A percentile compares a stretch with the other conserved stretches of the same genome.
phyloP scores from a whole-genome alignment of 2,113 vertebrate genomes.

The Arothron firmamentum region DNA sequence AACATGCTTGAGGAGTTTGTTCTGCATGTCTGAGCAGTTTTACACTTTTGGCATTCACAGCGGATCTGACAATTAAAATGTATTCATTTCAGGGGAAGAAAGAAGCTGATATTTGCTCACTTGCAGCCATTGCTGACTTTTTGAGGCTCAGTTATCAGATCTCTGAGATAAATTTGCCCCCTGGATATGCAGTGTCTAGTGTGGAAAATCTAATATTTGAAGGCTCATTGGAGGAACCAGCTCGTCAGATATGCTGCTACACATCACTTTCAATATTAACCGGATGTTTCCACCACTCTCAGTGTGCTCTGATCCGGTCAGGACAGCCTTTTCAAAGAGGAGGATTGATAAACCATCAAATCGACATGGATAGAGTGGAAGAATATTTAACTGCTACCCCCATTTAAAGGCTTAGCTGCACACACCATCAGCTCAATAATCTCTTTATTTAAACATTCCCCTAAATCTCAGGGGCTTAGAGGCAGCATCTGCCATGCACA shows the following conservation, averaged over 20 bases:
- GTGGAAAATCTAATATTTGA: constrained; percentile 47
- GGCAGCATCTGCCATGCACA: constrained; percentile 53
- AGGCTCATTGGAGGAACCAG: constrained; percentile 42
- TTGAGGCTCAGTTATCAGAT: constrained; percentile 48
- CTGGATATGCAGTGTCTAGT: constrained; percentile 33
- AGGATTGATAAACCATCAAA: constrained; percentile 61
- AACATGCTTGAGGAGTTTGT: neutral
- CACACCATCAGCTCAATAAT: constrained; percentile 58
- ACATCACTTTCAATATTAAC: constrained; percentile 42
- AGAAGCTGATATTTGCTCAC: constrained; percentile 27
- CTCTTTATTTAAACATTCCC: constrained; percentile 60
- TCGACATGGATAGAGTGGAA: constrained; percentile 54
- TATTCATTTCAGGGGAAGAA: constrained; percentile 22
- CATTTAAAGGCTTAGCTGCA: constrained; percentile 55
- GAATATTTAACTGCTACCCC: constrained; percentile 57
- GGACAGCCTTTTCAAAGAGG: constrained; percentile 38
- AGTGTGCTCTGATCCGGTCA: constrained; percentile 30
- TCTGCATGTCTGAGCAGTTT: neutral
- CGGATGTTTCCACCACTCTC: constrained; percentile 61
- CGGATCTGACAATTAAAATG: constrained; percentile 10
- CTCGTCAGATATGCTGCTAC: constrained; percentile 34
- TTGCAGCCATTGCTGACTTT: constrained; percentile 26
- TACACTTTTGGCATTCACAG: constrained; percentile 1
- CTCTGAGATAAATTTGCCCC: constrained; percentile 43
- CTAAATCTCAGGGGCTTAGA: constrained; percentile 49